Percentiles rank a stretch among this genome's conserved stretches.
phyloP scores from a whole-genome alignment of 2,113 vertebrate genomes.

The Columba livia region DNA sequence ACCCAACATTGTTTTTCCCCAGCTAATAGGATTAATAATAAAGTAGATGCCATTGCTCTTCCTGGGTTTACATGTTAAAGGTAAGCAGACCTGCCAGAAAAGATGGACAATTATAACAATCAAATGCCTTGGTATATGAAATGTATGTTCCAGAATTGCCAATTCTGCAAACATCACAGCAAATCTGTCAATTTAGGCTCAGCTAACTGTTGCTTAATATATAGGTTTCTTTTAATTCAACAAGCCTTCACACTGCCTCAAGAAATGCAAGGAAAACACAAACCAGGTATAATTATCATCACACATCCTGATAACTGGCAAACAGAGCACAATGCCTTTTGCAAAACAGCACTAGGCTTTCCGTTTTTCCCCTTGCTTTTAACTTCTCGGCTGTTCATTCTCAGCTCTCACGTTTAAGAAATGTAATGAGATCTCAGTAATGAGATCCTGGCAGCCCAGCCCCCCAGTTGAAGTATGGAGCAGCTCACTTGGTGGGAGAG shows the following conservation, averaged over 20 bases:
- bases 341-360: neutral
- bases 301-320: neutral
- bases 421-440: neutral
- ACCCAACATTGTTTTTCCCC: neutral
- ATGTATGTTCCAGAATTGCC: neutral
- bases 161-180: neutral
- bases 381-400: neutral
- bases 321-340: neutral
- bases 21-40: neutral
- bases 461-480: neutral
- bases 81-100: neutral
- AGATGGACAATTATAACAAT: neutral
- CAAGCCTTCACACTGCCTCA: neutral
- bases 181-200: neutral
- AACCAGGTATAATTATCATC: neutral
- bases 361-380: neutral
- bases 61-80: neutral
- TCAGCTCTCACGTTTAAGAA: neutral
- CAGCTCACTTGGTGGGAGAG: conserved; percentile 94
- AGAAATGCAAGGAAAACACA: neutral
- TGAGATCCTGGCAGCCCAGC: neutral
- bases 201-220: neutral
- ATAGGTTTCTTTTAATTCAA: neutral
- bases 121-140: neutral
- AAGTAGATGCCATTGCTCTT: neutral